Percentiles rank a stretch among this genome's conserved stretches.
phyloP scores from a whole-genome alignment of 2,888 invertebrate genomes.

The Tipula lateralis region DNA sequence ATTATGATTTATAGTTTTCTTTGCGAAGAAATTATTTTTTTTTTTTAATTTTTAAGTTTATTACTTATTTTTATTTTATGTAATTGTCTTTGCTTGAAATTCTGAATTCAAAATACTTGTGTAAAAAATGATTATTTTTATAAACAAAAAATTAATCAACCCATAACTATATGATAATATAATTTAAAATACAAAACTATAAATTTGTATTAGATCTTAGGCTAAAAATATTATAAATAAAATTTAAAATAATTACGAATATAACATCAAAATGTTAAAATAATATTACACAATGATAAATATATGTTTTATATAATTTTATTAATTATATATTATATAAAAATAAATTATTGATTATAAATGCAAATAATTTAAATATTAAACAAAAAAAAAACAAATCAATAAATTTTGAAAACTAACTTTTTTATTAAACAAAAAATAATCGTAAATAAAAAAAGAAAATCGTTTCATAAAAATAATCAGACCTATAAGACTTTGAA shows the following conservation, averaged over 20 bases:
- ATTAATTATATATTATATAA: not conserved
- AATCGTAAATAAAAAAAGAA: not conserved
- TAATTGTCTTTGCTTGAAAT: conserved; percentile 1
- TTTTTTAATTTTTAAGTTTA: not conserved
- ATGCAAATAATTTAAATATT: not conserved
- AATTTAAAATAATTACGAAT: conserved; percentile 11
- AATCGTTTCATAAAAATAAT: not conserved
- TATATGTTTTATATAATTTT: conserved; percentile 16
- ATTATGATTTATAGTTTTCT: not conserved
- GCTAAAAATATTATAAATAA: not conserved
- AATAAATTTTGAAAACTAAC: not conserved
- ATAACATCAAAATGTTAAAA: conserved; percentile 19
- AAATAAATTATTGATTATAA: conserved; percentile 19
- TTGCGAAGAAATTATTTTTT: not conserved
- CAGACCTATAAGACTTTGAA: not conserved
- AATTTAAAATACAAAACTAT: not conserved
- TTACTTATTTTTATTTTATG: not conserved
- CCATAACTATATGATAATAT: not conserved
- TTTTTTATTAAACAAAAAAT: not conserved
- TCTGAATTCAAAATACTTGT: not conserved
- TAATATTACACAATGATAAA: conserved; percentile 24
- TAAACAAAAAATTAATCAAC: not conserved
- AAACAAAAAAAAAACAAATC: not conserved
- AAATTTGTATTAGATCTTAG: conserved; percentile 6
- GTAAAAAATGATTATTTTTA: conserved; percentile 15